Percentiles rank a stretch among this genome's conserved stretches.
Conservation (phyloP, 2,888 invertebrate genomes). For the Leistus spinibarbis region DNA sequence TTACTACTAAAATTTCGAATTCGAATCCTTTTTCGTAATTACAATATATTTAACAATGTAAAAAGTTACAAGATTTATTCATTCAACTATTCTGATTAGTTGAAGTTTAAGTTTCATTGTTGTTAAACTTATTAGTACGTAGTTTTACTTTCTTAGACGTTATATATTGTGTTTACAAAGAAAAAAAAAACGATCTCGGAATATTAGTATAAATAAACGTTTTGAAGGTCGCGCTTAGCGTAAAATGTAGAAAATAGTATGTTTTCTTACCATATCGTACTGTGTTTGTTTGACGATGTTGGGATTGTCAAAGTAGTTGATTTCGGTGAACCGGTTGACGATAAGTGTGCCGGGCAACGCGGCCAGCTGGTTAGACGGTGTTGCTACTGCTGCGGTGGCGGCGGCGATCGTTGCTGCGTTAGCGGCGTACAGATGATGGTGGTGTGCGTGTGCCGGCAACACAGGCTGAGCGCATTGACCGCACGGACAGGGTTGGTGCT, state of each 20-base stretch:
- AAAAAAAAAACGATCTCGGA: too few species aligned
- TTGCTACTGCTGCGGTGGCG: conserved; percentile 61
- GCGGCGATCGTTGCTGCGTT: conserved; percentile 60
- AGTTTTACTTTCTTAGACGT: too few species aligned
- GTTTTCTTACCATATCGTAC: conserved; percentile 29
- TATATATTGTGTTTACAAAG: too few species aligned
- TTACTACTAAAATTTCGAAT: too few species aligned
- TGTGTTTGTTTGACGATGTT: conserved; percentile 33
- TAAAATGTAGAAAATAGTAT: neutral
- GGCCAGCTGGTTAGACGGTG: conserved; percentile 52
- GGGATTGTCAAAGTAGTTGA: conserved; percentile 58
- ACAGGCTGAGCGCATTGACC: conserved; percentile 48
- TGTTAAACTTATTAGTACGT: too few species aligned
- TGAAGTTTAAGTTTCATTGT: too few species aligned
- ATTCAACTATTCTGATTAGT: too few species aligned
- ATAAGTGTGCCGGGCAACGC: conserved; percentile 51
- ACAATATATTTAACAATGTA: too few species aligned
- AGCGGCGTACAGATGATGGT: conserved; percentile 47
- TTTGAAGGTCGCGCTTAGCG: too few species aligned
- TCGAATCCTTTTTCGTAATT: too few species aligned
- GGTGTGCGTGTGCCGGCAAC: conserved; percentile 57
- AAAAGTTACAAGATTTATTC: too few species aligned
- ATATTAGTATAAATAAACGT: too few species aligned
- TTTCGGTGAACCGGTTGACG: conserved; percentile 58
- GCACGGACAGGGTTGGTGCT: conserved; percentile 61